Evolutionary conservation across 2,113 vertebrate genomes (phyloP), one percentile per base, ranked within the genome.

Genomic region (Eretmochelys imbricata): DNA sequence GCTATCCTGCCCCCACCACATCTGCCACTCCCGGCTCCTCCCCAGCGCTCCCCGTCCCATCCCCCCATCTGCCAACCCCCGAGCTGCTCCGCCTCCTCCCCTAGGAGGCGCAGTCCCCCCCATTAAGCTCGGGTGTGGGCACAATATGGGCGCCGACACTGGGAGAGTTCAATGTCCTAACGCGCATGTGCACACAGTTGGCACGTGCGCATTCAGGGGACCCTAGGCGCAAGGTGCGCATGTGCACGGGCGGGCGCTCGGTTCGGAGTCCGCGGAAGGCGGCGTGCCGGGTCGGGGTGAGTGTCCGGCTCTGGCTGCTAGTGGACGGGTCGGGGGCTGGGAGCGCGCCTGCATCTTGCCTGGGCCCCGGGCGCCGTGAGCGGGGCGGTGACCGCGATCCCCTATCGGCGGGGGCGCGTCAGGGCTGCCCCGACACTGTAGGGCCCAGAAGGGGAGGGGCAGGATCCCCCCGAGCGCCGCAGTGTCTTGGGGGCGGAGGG

Each of bases 101-200:
- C 53, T 79, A 14, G 48, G 25, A 24, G 10, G 76, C 76, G 6
- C 24, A 25, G 6, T 2, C 7, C 85, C 93, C 85, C 93, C 92
- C 16, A 62, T 62, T 46, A 38, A 38, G 12, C 79, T 11, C 76
- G 2, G 29, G 55, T 35, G 0, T 1, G 0, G 5, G 0, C 25
- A 2, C 10, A 2, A 19, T 20, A 16, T 8, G 4, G n/a, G 16
- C 49, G 20, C 5, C 1, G 2, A 24, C 53, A 59, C 8, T 72
- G 13, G 24, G 49, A 29, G 42, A 27, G 48, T 0, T 6, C 81
- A 1, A 0, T 1, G 0, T 25, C 0, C 1, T 9, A 38, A 0
- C 0, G 89, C 95, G 95, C 95, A 55, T 79, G 96, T 76, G 90
- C 2, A 0, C 1, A 2, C 2, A 0, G 2, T 4, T 24, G 0